phyloP scores from a whole-genome alignment of 1,140 invertebrate species.

The Saccostrea echinata region DNA sequence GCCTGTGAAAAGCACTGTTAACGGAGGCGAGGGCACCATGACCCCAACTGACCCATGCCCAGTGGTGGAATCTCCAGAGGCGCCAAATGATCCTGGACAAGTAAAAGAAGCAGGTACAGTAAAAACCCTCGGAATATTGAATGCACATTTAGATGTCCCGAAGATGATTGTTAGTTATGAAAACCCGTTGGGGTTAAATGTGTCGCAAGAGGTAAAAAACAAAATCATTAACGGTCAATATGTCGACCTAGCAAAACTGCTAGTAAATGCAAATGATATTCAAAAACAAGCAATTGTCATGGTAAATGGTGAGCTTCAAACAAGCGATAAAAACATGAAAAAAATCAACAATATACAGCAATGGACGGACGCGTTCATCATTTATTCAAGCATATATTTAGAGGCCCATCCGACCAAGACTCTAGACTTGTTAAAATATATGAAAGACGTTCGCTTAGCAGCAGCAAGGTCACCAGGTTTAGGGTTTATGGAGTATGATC shows the following conservation, averaged over 20 bases:
- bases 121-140: no score
- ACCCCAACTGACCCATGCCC: no score
- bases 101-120: no score
- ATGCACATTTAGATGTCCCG: no score
- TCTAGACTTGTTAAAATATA: background rate
- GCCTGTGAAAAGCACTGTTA: no score
- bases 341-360: background rate
- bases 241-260: background rate
- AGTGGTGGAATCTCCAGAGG: no score
- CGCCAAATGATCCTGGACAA: no score
- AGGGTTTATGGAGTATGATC: background rate
- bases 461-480: background rate
- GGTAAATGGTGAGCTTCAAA: background rate
- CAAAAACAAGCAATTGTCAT: background rate
- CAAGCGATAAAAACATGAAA: background rate
- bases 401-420: background rate
- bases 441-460: background rate
- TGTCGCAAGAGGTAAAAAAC: background rate
- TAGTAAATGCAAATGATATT: background rate
- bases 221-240: background rate
- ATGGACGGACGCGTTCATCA: background rate
- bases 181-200: background rate
- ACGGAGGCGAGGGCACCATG: no score
- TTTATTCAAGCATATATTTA: background rate
- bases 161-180: background rate